Evolutionary conservation across 2,888 invertebrate genomes (phyloP), one percentile per base, ranked within the genome.

Genomic region (Crepidodera aurea): DNA sequence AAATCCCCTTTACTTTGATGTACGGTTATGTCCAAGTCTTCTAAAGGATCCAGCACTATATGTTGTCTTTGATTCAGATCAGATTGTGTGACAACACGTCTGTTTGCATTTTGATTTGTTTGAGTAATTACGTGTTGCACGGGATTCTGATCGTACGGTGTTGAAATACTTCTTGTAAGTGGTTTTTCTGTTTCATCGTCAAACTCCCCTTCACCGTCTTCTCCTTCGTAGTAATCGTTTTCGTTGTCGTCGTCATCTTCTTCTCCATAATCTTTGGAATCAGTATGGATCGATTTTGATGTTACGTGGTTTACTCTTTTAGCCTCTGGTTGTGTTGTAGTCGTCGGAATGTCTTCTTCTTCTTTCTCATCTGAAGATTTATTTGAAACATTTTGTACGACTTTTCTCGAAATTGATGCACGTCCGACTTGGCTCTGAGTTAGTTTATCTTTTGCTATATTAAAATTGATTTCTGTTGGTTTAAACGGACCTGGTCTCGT

Each of bases 41-140:
- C 83, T 48, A 87, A 79, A 2, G 86, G 83, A 16, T 86, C 86
- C 58, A 90, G 75, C 32, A 87, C 79, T 60, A 89, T 87, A 63
- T 86, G 86, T 74, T 90, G 90, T n/a, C 84, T 85, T 71, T 86
- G 88, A 18, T 83, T 83, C 22, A 64, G 42, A 19, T 65, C 64
- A 0, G 61, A 54, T 64, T 74, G 74, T 8, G 60, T 65, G 44
- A 70, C 16, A 1, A 48, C 12, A n/a, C n/a, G n/a, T n/a, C n/a
- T n/a, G n/a, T n/a, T 40, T 6, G 16, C 6, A 18, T 18, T 46
- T n/a, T n/a, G 79, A 72, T 79, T 76, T 54, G 29, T 81, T 72
- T 34, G 82, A 78, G 70, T 82, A 80, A 87, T 79, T 60, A 89
- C 87, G 63, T 86, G 86, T 74, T 90, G 90, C n/a, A 83, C 85